Conservation (phyloP, 1,140 invertebrate species). For the Rhopalosiphum maidis region DNA sequence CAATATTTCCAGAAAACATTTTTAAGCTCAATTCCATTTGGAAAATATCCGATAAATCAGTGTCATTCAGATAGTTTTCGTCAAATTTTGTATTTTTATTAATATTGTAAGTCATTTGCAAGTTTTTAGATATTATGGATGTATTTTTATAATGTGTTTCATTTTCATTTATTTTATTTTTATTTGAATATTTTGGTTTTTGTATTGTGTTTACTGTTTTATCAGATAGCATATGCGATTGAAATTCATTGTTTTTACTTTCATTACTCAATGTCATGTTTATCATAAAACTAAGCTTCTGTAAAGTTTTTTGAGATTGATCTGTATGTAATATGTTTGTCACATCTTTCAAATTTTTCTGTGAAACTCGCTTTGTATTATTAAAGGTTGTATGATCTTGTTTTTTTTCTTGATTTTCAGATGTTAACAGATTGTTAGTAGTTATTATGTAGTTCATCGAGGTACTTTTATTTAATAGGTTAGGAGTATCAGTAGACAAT, state of each 20-base stretch:
- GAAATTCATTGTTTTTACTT: not conserved
- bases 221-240: not conserved
- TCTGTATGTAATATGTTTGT: not conserved
- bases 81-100: not conserved
- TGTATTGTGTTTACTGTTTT: not conserved
- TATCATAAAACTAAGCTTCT: not conserved
- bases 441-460: not conserved
- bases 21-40: slow-evolving; percentile 20
- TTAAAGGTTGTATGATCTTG: not conserved
- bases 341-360: not conserved
- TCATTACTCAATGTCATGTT: not conserved
- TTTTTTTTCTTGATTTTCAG: not conserved
- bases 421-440: not conserved
- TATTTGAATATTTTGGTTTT: too few relatives aligned
- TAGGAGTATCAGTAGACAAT: not conserved
- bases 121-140: not conserved
- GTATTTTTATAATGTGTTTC: not conserved
- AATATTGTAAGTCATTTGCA: too few relatives aligned
- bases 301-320: not conserved
- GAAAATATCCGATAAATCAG: not conserved
- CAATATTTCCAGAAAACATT: slow-evolving; percentile 1
- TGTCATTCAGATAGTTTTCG: not conserved
- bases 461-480: not conserved
- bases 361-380: not conserved
- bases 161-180: not conserved